phyloP scores from a whole-genome alignment of 1,140 invertebrate genomes.

The Listronotus oregonensis region DNA sequence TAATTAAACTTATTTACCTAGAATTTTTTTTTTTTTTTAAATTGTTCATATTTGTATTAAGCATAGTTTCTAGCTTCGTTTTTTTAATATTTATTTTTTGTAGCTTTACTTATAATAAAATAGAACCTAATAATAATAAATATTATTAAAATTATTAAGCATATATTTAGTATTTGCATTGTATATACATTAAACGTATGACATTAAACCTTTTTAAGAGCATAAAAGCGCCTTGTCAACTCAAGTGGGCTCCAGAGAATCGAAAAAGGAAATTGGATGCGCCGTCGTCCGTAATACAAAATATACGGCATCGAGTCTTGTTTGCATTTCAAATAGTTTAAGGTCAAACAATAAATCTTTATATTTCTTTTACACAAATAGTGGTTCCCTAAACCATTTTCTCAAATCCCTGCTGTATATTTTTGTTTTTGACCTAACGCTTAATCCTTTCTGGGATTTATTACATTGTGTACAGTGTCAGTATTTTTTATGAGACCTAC shows the following conservation, averaged over 20 bases:
- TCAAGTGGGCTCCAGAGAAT: conserved; percentile 18
- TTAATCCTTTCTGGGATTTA: no score
- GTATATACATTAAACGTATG: conserved; percentile 13
- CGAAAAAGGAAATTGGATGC: conserved; percentile 23
- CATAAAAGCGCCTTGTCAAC: conserved; percentile 21
- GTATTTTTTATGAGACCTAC: no score
- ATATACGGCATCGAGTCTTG: conserved; percentile 21
- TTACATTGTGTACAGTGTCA: no score
- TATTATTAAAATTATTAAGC: no score
- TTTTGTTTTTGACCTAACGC: neutral
- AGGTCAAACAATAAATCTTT: conserved; percentile 24
- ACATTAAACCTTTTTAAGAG: conserved; percentile 19
- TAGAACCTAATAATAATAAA: no score
- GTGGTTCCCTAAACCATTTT: conserved; percentile 7
- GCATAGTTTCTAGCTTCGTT: no score
- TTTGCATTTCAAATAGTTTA: conserved; percentile 26
- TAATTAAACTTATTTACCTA: no score
- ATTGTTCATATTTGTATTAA: no score
- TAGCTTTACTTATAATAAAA: no score
- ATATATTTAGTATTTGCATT: neutral
- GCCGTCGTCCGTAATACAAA: conserved; percentile 14
- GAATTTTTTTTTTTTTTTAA: neutral
- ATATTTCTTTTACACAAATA: conserved; percentile 12
- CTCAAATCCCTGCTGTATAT: neutral
- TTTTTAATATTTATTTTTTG: no score